phyloP scores from a whole-genome alignment of 2,888 invertebrate genomes.

The Cheilosia variabilis region DNA sequence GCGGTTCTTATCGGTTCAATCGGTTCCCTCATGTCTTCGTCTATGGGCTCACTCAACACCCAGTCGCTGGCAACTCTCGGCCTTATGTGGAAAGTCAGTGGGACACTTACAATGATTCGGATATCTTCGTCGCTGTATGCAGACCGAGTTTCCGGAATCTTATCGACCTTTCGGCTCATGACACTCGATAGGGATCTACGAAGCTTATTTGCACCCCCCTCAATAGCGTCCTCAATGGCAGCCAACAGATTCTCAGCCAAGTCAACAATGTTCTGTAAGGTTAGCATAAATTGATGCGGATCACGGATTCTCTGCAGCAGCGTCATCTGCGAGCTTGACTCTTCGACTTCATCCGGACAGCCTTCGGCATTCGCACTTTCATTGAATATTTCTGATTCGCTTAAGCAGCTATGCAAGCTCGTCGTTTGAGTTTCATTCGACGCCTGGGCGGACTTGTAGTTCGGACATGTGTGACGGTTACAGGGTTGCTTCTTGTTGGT shows the following conservation, averaged over 20 bases:
- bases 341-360: conserved; percentile 11
- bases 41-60: neutral
- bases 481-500: neutral
- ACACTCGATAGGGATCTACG: conserved; percentile 1
- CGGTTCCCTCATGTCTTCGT: neutral
- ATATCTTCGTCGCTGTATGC: conserved; percentile 44
- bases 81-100: conserved; percentile 58
- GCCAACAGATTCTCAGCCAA: conserved; percentile 28
- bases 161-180: neutral
- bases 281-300: conserved; percentile 19
- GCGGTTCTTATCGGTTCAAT: conserved; percentile 71
- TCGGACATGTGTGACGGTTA: neutral
- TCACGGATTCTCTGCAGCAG: conserved; percentile 29
- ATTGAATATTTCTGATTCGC: conserved; percentile 25
- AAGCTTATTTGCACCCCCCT: neutral
- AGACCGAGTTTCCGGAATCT: neutral
- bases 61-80: neutral
- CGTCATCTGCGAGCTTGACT: conserved; percentile 4
- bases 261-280: conserved; percentile 20
- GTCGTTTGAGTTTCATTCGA: neutral
- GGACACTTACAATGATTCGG: conserved; percentile 68
- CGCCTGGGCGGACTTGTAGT: neutral
- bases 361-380: neutral
- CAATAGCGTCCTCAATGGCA: neutral
- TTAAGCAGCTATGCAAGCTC: neutral